Conservation (phyloP, 2,797 vertebrate genomes). For the Protosalanx chinensis region DNA sequence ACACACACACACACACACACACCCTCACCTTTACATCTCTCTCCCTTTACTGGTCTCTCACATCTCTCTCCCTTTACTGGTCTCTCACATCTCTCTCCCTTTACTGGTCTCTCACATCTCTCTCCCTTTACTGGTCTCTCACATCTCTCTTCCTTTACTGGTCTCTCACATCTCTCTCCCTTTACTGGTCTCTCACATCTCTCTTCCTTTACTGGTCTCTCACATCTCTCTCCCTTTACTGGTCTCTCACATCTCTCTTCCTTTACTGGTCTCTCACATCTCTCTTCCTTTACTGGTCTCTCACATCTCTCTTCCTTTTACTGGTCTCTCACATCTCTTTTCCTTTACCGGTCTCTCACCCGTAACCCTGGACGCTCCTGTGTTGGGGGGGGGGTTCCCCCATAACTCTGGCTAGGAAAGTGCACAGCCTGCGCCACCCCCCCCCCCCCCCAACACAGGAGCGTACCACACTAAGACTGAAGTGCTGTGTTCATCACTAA, state of each 20-base stretch:
- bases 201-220: too few relatives aligned
- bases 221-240: constrained; percentile 44
- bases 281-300: constrained; percentile 24
- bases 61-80: background rate
- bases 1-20: constrained; percentile 62
- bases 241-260: background rate
- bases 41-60: constrained; percentile 3
- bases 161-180: constrained; percentile 46
- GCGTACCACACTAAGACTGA: background rate
- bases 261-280: constrained; percentile 34
- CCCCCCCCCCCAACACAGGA: background rate
- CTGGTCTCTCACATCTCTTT: too few relatives aligned
- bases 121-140: constrained; percentile 15
- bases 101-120: constrained; percentile 36
- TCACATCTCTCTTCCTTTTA: background rate
- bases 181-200: background rate
- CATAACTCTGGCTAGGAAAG: too few relatives aligned
- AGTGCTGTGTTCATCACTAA: constrained; percentile 4
- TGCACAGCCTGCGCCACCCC: too few relatives aligned
- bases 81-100: constrained; percentile 37
- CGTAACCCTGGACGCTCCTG: too few relatives aligned
- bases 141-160: background rate
- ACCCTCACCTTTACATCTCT: constrained; percentile 63
- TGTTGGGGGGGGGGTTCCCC: too few relatives aligned
- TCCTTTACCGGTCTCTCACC: too few relatives aligned